Evolutionary conservation across 2,888 invertebrate genomes (phyloP), one percentile per base, ranked within the genome.

Genomic region (Cryptus viduatorius): DNA sequence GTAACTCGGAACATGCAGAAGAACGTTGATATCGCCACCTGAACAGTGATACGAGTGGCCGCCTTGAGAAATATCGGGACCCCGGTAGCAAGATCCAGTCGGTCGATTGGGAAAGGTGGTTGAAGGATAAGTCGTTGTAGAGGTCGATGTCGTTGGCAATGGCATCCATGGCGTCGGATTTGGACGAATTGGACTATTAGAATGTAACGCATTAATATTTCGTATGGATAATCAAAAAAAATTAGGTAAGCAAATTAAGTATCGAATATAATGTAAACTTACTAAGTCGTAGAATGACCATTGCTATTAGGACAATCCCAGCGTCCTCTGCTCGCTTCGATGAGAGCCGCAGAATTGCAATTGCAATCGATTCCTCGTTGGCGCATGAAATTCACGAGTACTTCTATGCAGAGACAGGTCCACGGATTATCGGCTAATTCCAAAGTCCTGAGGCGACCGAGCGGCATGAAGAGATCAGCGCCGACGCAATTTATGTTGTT

Each of bases 401-500:
- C 89, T 0, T 68, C 83, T 0, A 87, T 88, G 72, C 92, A 92
- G 2, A 91, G 67, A 31, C 92, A 92, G 5, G 88, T 90, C 92
- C 92, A 92, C 1, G 92, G 92, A 79, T 92, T 92, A 1, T 75
- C 84, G 1, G 86, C 50, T 2, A 92, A 82, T 12, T 87, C 83
- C 4, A 92, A 46, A 1, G 81, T 73, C 3, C 73, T 42, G 4
- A 92, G 73, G 64, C 89, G 73, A 4, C 37, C 80, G n/a, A 90
- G 75, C 0, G 67, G 53, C 1, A 82, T 86, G 77, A 91, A 86
- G 46, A 90, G 82, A 4, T 90, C 91, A 24, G 90, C 84, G 2
- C 90, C 87, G 37, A 92, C 86, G 77, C 92, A 92, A 68, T 91
- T 92, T 85, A 92, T 86, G 12, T 53, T 48, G 61, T 92, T 92